phyloP scores from a whole-genome alignment of 1,140 invertebrate species.

The Dinoponera quadriceps region DNA sequence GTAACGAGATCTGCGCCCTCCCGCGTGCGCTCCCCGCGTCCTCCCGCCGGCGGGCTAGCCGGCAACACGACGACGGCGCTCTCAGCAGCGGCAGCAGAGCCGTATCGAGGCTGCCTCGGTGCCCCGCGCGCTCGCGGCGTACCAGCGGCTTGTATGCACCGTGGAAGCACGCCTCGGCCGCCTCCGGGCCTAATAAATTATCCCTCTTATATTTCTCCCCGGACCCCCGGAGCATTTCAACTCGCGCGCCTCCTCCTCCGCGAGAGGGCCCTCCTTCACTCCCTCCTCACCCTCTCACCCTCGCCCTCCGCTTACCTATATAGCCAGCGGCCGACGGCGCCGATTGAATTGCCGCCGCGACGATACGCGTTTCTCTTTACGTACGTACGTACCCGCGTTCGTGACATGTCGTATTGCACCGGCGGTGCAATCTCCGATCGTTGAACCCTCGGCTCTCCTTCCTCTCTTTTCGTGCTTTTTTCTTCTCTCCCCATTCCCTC shows the following conservation, averaged over 20 bases:
- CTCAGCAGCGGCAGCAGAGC: slow-evolving; percentile 55
- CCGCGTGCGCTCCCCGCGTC: slow-evolving; percentile 41
- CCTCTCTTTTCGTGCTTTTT: too few relatives aligned
- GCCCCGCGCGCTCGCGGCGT: slow-evolving; percentile 42
- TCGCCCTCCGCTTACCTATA: slow-evolving; percentile 24
- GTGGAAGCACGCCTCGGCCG: slow-evolving; percentile 69
- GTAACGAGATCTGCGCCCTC: slow-evolving; percentile 76
- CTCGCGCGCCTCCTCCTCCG: slow-evolving; percentile 69
- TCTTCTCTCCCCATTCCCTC: too few relatives aligned
- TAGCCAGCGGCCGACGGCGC: slow-evolving; percentile 29
- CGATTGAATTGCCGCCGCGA: slow-evolving; percentile 75
- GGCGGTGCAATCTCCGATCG: slow-evolving; percentile 15
- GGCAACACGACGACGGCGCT: slow-evolving; percentile 46
- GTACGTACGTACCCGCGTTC: slow-evolving; percentile 21
- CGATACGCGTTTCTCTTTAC: slow-evolving; percentile 60
- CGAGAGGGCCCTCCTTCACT: slow-evolving; percentile 35
- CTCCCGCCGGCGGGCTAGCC: slow-evolving; percentile 44
- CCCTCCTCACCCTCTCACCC: not conserved
- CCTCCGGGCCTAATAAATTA: slow-evolving; percentile 81
- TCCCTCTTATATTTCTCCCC: slow-evolving; percentile 75
- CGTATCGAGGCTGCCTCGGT: slow-evolving; percentile 56
- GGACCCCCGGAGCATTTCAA: slow-evolving; percentile 71
- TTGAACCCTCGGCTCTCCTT: slow-evolving; percentile 9
- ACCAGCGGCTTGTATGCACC: slow-evolving; percentile 50
- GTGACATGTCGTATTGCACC: slow-evolving; percentile 40